These are phyloP conservation scores for Helobdella robusta DNA, from an alignment of 2,888 invertebrate species.

Conservation along the genomic window DNA sequence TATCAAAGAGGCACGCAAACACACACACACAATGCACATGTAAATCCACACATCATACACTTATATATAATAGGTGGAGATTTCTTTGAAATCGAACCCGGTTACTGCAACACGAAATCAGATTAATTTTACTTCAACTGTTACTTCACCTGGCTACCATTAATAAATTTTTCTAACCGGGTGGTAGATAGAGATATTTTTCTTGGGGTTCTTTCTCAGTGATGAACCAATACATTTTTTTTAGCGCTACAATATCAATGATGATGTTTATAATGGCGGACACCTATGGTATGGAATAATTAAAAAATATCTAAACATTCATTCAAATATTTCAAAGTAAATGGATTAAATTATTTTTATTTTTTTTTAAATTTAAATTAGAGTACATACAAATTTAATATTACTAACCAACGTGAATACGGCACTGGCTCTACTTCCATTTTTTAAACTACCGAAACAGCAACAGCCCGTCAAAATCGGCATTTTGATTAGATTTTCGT, in stretches of 20 bases:
- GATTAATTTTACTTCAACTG: too few species aligned
- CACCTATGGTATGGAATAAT: slow-evolving; percentile 28
- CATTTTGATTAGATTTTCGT: too few species aligned
- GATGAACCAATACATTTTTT: slow-evolving; percentile 28
- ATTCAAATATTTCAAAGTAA: too few species aligned
- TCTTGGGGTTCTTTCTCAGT: slow-evolving; percentile 31
- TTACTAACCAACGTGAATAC: slow-evolving; percentile 32
- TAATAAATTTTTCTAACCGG: slow-evolving; percentile 31
- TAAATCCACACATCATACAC: too few species aligned
- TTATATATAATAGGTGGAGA: too few species aligned
- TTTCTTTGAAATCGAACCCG: too few species aligned
- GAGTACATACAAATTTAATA: slow-evolving; percentile 2
- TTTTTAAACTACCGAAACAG: slow-evolving; percentile 31
- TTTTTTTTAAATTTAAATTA: not conserved
- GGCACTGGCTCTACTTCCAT: slow-evolving; percentile 31
- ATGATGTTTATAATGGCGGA: slow-evolving; percentile 32
- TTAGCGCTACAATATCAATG: slow-evolving; percentile 33
- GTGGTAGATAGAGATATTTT: slow-evolving; percentile 31
- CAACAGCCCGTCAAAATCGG: slow-evolving; percentile 32
- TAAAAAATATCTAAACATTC: too few species aligned
- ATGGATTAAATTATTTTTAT: not conserved
- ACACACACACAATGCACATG: too few species aligned
- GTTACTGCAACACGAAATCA: too few species aligned
- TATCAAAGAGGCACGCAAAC: too few species aligned
- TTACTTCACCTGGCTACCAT: too few species aligned